These are phyloP conservation scores for Falco berigora DNA, from an alignment of 2,797 vertebrate species.

Conservation along the genomic window DNA sequence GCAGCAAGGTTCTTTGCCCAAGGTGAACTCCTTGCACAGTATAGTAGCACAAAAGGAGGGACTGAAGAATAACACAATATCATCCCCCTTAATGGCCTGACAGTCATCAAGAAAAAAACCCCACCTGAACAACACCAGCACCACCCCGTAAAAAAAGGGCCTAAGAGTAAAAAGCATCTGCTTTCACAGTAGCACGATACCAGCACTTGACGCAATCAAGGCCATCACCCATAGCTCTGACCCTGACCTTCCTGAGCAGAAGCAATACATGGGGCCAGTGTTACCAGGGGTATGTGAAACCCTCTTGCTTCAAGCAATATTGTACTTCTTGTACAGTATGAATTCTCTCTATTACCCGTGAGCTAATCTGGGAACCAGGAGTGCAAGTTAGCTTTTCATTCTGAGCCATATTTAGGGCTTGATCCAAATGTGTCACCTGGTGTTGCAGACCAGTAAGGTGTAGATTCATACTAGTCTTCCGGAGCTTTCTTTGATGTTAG, in stretches of 20 bases:
- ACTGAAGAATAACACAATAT: neutral
- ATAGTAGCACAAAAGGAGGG: neutral
- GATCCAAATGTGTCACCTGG: neutral
- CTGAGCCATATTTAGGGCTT: fast-evolving
- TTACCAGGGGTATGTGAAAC: neutral
- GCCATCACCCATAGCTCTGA: neutral
- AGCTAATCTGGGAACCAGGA: neutral
- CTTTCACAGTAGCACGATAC: neutral
- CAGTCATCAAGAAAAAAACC: neutral
- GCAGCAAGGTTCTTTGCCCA: neutral
- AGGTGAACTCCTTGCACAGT: neutral
- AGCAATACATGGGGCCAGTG: neutral
- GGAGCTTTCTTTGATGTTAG: neutral
- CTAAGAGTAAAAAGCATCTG: neutral
- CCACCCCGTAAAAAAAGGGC: neutral
- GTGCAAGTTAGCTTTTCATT: neutral
- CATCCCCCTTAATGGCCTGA: neutral
- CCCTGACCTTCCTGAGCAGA: neutral
- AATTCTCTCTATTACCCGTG: neutral
- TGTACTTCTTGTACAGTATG: neutral
- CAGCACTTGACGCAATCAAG: neutral
- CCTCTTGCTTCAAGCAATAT: neutral
- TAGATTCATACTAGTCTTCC: no score
- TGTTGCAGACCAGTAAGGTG: neutral
- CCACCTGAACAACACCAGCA: neutral